Conservation (phyloP, 2,888 invertebrate species). For the Polia nebulosa region DNA sequence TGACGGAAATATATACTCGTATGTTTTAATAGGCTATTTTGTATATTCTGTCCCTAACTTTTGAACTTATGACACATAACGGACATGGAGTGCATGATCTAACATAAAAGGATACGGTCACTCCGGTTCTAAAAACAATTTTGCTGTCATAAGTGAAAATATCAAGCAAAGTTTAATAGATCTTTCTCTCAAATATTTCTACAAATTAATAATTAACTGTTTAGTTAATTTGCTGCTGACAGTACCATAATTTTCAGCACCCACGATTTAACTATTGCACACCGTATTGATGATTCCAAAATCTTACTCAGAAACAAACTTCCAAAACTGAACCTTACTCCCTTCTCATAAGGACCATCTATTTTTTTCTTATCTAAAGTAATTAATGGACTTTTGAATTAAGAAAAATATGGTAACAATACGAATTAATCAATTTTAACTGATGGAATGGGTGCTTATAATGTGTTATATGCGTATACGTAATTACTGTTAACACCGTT, state of each 20-base stretch:
- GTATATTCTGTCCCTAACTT: too few species aligned
- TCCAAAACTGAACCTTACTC: conserved; percentile 46
- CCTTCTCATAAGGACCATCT: conserved; percentile 9
- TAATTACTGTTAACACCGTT: conserved; percentile 49
- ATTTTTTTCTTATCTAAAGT: conserved; percentile 49
- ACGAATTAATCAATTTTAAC: conserved; percentile 63
- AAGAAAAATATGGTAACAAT: conserved; percentile 62
- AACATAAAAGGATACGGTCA: too few species aligned
- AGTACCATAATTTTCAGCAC: conserved; percentile 64
- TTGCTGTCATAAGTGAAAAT: not conserved
- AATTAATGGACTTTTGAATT: conserved; percentile 63
- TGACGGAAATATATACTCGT: not conserved
- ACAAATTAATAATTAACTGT: not conserved
- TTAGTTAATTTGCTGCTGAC: conserved; percentile 39
- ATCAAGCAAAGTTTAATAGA: not conserved
- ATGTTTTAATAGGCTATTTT: too few species aligned
- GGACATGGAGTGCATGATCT: too few species aligned
- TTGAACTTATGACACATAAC: not conserved
- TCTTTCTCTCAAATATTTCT: not conserved
- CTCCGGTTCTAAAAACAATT: too few species aligned
- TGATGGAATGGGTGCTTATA: conserved; percentile 57
- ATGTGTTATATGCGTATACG: conserved; percentile 55
- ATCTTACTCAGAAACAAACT: conserved; percentile 31
- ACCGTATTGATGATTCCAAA: conserved; percentile 58
- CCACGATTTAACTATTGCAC: conserved; percentile 67